phyloP scores from a whole-genome alignment of 2,113 vertebrate species.

The Australoheros scitulus region DNA sequence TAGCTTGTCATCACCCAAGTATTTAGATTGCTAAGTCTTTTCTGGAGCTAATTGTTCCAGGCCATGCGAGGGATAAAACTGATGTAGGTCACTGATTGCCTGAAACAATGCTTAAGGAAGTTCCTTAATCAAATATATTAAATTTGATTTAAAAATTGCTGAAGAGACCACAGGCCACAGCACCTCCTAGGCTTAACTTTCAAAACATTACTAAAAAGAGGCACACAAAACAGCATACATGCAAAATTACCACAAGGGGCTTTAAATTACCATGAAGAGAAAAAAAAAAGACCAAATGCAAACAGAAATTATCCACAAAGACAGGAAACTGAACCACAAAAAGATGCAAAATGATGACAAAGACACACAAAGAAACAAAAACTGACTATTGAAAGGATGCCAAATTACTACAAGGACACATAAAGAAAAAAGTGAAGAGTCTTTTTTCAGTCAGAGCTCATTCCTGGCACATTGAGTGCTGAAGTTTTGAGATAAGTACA shows the following conservation, averaged over 20 bases:
- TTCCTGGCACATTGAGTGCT: background rate
- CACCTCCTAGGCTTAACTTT: background rate
- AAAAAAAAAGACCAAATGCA: background rate
- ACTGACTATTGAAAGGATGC: background rate
- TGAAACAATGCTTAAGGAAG: background rate
- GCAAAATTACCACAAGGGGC: background rate
- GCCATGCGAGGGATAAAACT: background rate
- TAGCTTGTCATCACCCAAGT: slow-evolving; percentile 27
- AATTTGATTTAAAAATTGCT: background rate
- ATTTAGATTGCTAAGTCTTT: background rate
- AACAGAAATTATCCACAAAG: background rate
- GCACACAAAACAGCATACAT: background rate
- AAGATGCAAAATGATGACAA: background rate
- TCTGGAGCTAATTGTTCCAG: background rate
- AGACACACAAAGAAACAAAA: background rate
- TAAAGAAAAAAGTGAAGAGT: background rate
- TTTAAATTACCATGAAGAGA: background rate
- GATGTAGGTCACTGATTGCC: background rate
- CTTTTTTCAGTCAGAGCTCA: background rate
- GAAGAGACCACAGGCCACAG: background rate
- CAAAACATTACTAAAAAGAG: background rate
- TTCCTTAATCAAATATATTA: background rate
- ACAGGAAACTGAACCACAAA: background rate
- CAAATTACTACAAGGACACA: background rate
- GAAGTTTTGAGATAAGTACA: background rate